Evolutionary conservation across 2,113 vertebrate species (phyloP).

Genomic region (Forbesichthys papilliferus): DNA sequence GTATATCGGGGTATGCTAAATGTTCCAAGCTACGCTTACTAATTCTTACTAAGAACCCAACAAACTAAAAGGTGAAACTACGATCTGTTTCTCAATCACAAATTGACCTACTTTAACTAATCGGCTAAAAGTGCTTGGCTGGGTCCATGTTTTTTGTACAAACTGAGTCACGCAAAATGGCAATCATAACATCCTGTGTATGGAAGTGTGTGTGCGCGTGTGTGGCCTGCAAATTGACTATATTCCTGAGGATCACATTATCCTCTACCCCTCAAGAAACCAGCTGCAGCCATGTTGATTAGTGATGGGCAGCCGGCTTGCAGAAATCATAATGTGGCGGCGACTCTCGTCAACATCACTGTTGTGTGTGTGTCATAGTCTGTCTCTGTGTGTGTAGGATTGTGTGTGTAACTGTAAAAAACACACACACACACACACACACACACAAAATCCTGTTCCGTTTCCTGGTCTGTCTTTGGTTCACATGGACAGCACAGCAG

Average conservation of each 20-base stretch:
- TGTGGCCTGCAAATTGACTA: slow-evolving; percentile 25
- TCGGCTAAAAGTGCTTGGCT: slow-evolving; percentile 31
- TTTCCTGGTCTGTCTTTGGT: not conserved
- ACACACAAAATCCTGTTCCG: not conserved
- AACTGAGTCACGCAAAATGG: not conserved
- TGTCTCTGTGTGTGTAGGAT: not conserved
- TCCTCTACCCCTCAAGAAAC: not conserved
- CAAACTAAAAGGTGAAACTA: not conserved
- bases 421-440: not conserved
- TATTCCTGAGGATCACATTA: not conserved
- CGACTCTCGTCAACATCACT: not conserved
- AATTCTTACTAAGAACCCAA: not conserved
- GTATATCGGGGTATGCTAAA: not conserved
- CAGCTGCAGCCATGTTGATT: slow-evolving; percentile 31
- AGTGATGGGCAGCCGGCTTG: slow-evolving; percentile 17
- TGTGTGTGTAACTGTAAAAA: not conserved
- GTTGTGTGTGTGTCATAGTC: not conserved
- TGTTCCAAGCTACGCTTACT: not conserved
- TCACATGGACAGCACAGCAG: not conserved
- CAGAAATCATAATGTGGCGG: not conserved
- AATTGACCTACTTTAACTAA: slow-evolving; percentile 45
- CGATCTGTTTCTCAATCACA: slow-evolving; percentile 13
- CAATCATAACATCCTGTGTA: not conserved
- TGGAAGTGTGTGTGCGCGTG: slow-evolving; percentile 4
- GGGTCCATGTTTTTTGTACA: slow-evolving; percentile 3